phyloP scores from a whole-genome alignment of 2,113 vertebrate species.

The Sorex fumeus region DNA sequence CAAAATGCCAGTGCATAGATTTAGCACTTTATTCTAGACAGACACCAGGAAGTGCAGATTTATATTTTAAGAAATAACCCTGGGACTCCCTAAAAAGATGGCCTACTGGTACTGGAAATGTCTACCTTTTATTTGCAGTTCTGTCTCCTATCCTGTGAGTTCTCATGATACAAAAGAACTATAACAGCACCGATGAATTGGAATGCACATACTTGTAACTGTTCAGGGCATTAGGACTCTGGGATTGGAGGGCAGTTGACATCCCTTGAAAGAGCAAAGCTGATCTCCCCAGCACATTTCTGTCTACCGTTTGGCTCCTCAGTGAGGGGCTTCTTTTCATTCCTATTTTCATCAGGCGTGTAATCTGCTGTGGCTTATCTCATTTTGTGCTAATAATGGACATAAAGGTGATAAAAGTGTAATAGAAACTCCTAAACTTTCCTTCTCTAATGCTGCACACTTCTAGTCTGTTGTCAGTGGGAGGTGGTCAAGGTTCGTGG shows the following conservation, averaged over 20 bases:
- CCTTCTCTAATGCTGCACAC: constrained; percentile 4
- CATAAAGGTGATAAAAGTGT: not conserved
- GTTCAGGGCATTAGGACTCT: not conserved
- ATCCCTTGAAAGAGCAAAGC: constrained; percentile 14
- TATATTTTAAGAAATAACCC: not conserved
- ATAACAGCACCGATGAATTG: not conserved
- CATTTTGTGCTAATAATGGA: not conserved
- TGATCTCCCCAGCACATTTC: not conserved
- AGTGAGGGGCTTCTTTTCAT: not conserved
- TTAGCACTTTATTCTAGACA: not conserved
- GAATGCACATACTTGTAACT: not conserved
- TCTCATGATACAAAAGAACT: not conserved
- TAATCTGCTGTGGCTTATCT: constrained; percentile 23
- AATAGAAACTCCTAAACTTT: constrained; percentile 1
- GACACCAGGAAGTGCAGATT: not conserved
- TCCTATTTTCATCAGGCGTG: not conserved
- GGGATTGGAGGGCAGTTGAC: not conserved
- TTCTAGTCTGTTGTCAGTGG: constrained; percentile 19
- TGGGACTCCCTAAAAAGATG: not conserved
- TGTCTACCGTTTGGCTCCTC: not conserved
- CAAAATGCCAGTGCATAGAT: constrained; percentile 12
- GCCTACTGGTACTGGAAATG: not conserved
- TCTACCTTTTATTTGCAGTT: not conserved
- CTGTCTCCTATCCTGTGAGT: not conserved
- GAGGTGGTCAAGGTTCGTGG: not conserved